Evolutionary conservation across 2,113 vertebrate species (phyloP).

Genomic region (Stegostoma tigrinum): DNA sequence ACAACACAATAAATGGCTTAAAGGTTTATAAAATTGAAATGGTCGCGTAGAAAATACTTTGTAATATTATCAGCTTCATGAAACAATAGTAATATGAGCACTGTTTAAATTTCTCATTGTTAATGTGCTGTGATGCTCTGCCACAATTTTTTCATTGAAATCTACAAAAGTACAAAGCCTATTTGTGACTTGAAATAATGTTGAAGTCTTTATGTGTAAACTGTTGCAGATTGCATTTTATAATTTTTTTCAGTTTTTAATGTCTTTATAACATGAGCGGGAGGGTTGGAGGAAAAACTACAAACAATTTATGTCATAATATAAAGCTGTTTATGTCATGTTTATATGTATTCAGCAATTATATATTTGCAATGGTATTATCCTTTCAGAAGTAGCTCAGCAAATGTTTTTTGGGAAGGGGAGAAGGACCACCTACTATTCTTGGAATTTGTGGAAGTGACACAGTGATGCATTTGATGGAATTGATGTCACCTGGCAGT

Average conservation of each 20-base stretch:
- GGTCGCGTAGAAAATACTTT: background rate
- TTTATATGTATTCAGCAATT: background rate
- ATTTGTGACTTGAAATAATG: background rate
- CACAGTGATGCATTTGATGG: background rate
- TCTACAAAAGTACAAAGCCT: background rate
- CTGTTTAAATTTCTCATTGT: background rate
- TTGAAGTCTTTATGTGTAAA: background rate
- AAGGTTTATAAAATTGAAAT: background rate
- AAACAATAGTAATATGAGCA: background rate
- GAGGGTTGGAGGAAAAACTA: background rate
- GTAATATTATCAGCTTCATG: background rate
- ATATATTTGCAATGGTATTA: background rate
- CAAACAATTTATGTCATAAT: background rate
- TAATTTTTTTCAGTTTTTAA: background rate
- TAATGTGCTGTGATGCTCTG: background rate
- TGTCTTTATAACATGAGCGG: background rate
- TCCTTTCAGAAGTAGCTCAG: background rate
- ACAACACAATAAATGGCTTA: background rate
- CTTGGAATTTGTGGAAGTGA: background rate
- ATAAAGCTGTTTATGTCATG: background rate
- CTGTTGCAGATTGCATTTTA: background rate
- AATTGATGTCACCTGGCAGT: background rate
- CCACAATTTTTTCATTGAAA: background rate
- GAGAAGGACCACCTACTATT: background rate
- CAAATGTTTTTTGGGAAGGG: background rate